Percentiles rank a stretch among this genome's conserved stretches.
phyloP scores from a whole-genome alignment of 2,113 vertebrate genomes.

The Mormyrus lacerda region DNA sequence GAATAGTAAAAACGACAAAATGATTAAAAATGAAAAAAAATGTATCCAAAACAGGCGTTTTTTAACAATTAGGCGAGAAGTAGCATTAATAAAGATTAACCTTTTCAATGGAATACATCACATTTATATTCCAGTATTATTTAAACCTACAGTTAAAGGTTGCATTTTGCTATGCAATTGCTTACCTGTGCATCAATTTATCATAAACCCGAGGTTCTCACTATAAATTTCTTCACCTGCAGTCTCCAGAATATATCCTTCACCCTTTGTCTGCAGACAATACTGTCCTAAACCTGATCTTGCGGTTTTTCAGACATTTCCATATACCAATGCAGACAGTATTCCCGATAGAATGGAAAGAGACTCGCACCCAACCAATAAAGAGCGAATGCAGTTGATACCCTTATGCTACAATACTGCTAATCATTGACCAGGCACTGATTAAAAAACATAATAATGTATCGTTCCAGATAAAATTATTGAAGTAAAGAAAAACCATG shows the following conservation, averaged over 20 bases:
- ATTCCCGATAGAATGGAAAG: conserved; percentile 97
- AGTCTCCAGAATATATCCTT: conserved; percentile 86
- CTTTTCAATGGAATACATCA: conserved; percentile 75
- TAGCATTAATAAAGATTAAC: conserved; percentile 71
- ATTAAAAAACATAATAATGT: conserved; percentile 52
- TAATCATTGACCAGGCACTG: conserved; percentile 65
- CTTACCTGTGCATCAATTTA: conserved; percentile 99
- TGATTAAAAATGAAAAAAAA: conserved; percentile 31
- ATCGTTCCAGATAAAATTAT: conserved; percentile 52
- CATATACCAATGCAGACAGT: conserved; percentile 84
- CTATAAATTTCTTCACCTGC: conserved; percentile 75
- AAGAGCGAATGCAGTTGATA: conserved; percentile 77
- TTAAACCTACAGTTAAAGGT: conserved; percentile 80
- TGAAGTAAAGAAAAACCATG: conserved; percentile 62
- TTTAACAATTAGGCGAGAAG: conserved; percentile 41
- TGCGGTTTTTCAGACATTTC: conserved; percentile 93
- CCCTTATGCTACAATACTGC: conserved; percentile 67
- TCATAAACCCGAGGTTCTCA: conserved; percentile 81
- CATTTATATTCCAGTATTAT: conserved; percentile 67
- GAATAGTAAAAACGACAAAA: conserved; percentile 34
- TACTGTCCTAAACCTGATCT: conserved; percentile 97
- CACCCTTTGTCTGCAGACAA: conserved; percentile 96
- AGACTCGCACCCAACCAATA: conserved; percentile 91
- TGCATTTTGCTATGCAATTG: conserved; percentile 85
- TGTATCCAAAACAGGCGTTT: conserved; percentile 45